phyloP scores from a whole-genome alignment of 1,140 invertebrate species.

The Leptinotarsa texana region DNA sequence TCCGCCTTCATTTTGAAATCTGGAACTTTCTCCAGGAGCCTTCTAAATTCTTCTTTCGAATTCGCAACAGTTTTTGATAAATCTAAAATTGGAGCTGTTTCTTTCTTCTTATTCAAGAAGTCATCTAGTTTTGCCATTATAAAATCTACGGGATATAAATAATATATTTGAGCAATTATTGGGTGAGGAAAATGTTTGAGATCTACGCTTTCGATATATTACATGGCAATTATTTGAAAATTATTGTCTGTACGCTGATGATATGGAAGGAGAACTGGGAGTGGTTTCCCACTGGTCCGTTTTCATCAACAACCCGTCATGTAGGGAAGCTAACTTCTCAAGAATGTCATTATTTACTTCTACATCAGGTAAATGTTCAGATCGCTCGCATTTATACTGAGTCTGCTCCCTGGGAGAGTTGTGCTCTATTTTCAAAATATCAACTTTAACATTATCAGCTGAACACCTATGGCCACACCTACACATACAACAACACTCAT shows the following conservation, averaged over 20 bases:
- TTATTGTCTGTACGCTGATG: constrained; percentile 5
- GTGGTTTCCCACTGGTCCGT: constrained; percentile 49
- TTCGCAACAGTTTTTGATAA: constrained; percentile 76
- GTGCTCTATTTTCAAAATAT: constrained; percentile 51
- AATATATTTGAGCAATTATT: constrained; percentile 22
- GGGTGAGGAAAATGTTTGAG: background rate
- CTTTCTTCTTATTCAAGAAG: constrained; percentile 80
- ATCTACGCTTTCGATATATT: constrained; percentile 16
- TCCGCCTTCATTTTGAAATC: constrained; percentile 88
- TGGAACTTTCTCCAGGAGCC: constrained; percentile 80
- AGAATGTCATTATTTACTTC: constrained; percentile 34
- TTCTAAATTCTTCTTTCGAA: constrained; percentile 79
- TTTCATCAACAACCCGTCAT: constrained; percentile 46
- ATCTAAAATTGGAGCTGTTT: constrained; percentile 79
- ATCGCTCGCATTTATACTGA: constrained; percentile 13
- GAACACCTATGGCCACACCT: constrained; percentile 35
- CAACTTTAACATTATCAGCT: constrained; percentile 39
- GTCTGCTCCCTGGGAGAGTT: constrained; percentile 38
- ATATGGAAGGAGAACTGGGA: constrained; percentile 55
- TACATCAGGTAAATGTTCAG: constrained; percentile 32
- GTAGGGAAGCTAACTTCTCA: constrained; percentile 42
- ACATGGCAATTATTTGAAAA: background rate
- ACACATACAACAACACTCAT: constrained; percentile 50
- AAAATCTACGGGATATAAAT: constrained; percentile 11
- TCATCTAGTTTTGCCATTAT: constrained; percentile 77